Evolutionary conservation across 2,888 invertebrate genomes (phyloP), one percentile per base, ranked within the genome.

Genomic region (Phalera bucephala): DNA sequence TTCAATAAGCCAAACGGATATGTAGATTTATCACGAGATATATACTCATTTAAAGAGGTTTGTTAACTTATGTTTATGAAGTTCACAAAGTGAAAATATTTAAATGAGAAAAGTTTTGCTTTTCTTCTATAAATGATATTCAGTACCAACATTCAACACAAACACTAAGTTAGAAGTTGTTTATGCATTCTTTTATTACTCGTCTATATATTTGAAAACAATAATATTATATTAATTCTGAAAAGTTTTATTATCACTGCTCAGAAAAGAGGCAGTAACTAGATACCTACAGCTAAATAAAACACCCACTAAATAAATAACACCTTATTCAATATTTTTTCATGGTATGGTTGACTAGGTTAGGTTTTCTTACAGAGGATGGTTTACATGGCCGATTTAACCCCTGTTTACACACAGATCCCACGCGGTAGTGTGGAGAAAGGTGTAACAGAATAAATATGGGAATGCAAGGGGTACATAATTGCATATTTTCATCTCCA

Each of bases 1-100:
- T 40, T 21, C 34, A 43, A 47, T 45, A 43, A 51, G 43, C 45
- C 40, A 52, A 56, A 39, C 44, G 34, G 64, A 64, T 64, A 64
- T 64, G 64, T 65, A 37, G 37, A 40, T 58, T 53, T 63, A 64
- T 64, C 64, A 64, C 64, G 54, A 43, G 36, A 49, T 9, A 45
- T 31, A 17, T 17, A 49, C 40, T 34, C 35, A 33, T 28, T 40
- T 38, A 11, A 28, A 33, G 36, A 36, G 26, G 28, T 33, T 36
- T 12, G 28, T 14, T 30, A 50, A 43, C 33, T 27, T 13, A 45
- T 36, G 30, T 15, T 9, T 29, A 10, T 28, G 10, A 19, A 29
- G 11, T 19, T 29, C 9, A 12, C 9, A 15, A 14, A 15, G 14
- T 15, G 28, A 15, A 15, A 28, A 28, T 15, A 27, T 15, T 14